A percentile compares a stretch with the other conserved stretches of the same genome.
These are phyloP conservation scores for Nyctibius grandis DNA, from an alignment of 2,797 vertebrate species.

Conservation along the genomic window DNA sequence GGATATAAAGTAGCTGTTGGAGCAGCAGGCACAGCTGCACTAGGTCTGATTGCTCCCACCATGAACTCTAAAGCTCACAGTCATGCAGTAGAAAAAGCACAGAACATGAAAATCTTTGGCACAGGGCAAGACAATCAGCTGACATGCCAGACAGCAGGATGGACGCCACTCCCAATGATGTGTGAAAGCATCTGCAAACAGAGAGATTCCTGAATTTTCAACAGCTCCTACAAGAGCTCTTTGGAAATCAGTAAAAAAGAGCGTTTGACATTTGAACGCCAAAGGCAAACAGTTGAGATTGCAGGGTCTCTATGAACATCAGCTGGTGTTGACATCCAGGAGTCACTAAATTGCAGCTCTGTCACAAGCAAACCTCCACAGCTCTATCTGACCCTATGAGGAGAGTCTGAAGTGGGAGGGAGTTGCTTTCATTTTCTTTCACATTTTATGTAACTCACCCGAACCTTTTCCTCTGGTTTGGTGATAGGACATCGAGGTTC, in stretches of 20 bases:
- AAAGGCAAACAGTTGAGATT: not conserved
- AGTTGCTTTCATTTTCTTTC: not conserved
- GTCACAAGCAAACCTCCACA: not conserved
- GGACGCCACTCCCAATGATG: not conserved
- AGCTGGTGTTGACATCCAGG: not conserved
- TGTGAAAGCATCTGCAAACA: not conserved
- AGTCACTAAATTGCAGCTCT: not conserved
- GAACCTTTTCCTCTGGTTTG: not conserved
- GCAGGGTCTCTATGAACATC: not conserved
- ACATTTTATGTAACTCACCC: not conserved
- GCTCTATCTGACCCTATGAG: not conserved
- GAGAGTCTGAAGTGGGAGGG: not conserved
- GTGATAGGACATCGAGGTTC: not conserved
- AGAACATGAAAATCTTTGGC: not conserved
- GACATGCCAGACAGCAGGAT: not conserved
- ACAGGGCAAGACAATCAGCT: not conserved
- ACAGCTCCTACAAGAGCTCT: not conserved
- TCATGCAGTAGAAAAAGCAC: not conserved
- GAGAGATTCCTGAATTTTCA: not conserved
- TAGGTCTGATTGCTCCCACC: not conserved
- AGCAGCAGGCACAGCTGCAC: slow-evolving; percentile 1
- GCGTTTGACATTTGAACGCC: not conserved
- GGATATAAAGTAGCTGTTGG: not conserved
- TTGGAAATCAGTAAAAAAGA: not conserved
- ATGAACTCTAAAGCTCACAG: not conserved